Percentiles rank a stretch among this genome's conserved stretches.
Evolutionary conservation across 2,797 vertebrate species (phyloP).

Genomic region (Leucoraja ocellata): DNA sequence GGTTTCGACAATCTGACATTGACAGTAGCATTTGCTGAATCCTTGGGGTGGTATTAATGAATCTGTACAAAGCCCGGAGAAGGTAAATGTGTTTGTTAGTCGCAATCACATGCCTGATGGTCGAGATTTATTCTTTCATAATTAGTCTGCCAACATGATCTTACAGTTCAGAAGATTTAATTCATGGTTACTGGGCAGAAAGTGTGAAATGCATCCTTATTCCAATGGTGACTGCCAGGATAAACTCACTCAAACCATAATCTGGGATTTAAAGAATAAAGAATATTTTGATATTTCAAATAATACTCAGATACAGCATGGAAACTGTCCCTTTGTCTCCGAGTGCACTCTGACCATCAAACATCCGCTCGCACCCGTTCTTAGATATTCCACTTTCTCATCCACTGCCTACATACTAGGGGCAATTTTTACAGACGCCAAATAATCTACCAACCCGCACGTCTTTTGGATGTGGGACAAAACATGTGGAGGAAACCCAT

Average conservation of each 20-base stretch:
- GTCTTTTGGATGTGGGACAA: no score
- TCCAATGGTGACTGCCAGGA: background rate
- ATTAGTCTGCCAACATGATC: background rate
- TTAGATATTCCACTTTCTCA: no score
- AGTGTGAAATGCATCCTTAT: background rate
- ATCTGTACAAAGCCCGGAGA: background rate
- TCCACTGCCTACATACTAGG: no score
- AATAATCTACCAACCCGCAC: no score
- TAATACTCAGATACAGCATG: no score
- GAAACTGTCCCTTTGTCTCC: no score
- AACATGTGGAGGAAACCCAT: no score
- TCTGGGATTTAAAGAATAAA: background rate
- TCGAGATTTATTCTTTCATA: background rate
- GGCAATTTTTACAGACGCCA: no score
- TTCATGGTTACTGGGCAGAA: background rate
- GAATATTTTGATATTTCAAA: no score
- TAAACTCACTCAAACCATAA: background rate
- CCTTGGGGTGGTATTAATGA: background rate
- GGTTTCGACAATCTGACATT: background rate
- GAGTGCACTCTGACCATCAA: no score
- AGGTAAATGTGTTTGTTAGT: background rate
- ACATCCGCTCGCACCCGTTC: no score
- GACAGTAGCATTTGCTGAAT: background rate
- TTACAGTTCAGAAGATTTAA: background rate
- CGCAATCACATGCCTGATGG: background rate